Evolutionary conservation across 2,888 invertebrate species (phyloP), one percentile per base, ranked within the genome.

Genomic region (Serripes groenlandicus): DNA sequence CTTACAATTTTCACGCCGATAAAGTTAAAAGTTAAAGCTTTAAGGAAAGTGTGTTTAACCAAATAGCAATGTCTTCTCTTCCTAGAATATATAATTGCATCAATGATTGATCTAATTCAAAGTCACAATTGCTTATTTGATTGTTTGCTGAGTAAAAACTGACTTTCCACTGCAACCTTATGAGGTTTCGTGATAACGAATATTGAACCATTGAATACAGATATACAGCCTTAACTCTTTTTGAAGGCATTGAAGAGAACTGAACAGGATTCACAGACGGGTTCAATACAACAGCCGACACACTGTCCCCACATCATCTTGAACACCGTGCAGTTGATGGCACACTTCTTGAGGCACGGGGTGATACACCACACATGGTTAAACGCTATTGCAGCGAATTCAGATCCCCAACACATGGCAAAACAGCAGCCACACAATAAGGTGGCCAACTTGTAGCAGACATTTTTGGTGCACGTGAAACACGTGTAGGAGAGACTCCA

Each of bases 321-420:
- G 66, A 84, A 11, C 49, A 80, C 87, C 15, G 86, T 88, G 60
- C 90, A 87, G 92, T 96, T 96, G 90, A 97, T 96, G 94, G 96
- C 96, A 93, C 96, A 95, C 82, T 94, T 95, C 78, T 97, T 95
- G 68, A 97, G 94, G 81, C 96, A 96, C 0, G 97, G 97, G 0
- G 96, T 96, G 28, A 96, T 95, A 92, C 96, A 97, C 97, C 97
- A 97, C 91, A 97, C 96, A 95, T 97, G 96, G 28, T 72, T 21
- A 77, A 90, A 90, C 1, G 97, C 96, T 9, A 97, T 95, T 88
- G 96, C 76, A 4, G 89, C 91, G 68, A 91, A 91, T 70, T 89
- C 81, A 66, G 88, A 90, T 30, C 91, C 91, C 54, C 97, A 95
- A 85, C 96, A 94, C 77, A 97, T 95, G 0, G 97, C 97, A 74